Conservation (phyloP, 30 jellyfish, hydroid and myxozoan species). For the Hydra vulgaris region DNA sequence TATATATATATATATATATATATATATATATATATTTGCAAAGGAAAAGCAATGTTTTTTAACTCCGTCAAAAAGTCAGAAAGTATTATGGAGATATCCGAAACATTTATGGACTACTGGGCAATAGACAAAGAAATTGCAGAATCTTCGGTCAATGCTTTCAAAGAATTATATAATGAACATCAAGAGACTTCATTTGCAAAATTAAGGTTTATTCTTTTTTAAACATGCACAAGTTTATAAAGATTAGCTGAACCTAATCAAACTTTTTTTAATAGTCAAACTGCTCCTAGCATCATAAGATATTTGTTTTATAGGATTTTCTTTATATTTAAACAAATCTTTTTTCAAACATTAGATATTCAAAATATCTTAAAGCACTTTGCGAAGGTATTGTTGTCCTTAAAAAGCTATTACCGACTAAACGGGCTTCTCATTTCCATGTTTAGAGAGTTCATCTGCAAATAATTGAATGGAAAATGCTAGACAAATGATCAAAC, state of each 20-base stretch:
- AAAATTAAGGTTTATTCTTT: neutral
- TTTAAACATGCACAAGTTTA: neutral
- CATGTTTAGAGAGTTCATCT: too few relatives aligned
- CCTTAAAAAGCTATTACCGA: too few relatives aligned
- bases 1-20: too few relatives aligned
- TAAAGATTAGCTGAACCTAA: neutral
- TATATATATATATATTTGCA: too few relatives aligned
- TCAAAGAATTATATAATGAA: neutral
- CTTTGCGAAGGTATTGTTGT: too few relatives aligned
- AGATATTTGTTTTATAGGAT: neutral
- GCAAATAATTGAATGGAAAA: neutral
- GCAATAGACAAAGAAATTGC: neutral
- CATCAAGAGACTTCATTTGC: neutral
- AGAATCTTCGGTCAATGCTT: neutral
- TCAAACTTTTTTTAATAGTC: neutral
- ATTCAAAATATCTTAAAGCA: neutral
- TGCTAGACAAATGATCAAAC: neutral
- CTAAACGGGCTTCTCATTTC: too few relatives aligned
- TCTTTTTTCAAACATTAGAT: too few relatives aligned
- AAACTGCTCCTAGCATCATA: neutral
- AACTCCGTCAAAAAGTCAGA: neutral
- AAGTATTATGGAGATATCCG: neutral
- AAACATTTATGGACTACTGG: neutral
- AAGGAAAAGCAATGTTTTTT: neutral
- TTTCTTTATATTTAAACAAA: neutral